Evolutionary conservation across 2,888 invertebrate species (phyloP), one percentile per base, ranked within the genome.

Genomic region (Philonicus albiceps): DNA sequence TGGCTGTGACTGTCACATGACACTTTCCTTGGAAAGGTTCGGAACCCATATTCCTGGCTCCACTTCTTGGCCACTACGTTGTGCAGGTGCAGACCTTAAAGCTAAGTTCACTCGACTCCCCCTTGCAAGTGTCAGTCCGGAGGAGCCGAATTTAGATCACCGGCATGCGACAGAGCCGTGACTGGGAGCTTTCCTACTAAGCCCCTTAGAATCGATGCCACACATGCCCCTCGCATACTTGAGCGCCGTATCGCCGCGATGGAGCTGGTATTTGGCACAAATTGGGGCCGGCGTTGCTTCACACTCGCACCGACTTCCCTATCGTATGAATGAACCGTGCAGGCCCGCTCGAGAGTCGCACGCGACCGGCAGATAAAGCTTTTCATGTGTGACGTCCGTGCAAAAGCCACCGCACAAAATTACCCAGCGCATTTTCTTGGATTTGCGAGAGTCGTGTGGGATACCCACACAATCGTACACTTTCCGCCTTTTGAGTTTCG

Each of bases 311-410:
- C 74, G 49, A n/a, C 19, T 49, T n/a, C n/a, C 49, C n/a, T 49
- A n/a, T 49, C 43, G 16, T 30, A 84, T 84, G 84, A 72, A 84
- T 84, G 84, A 73, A 84, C 40, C 27, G 73, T 34, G 34, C 73
- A 16, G 31, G 13, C 72, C 84, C 43, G 4, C 34, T 64, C 31
- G 37, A 19, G 16, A 64, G 73, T 22, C 22, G 73, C 84, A 84
- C 72, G 84, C 72, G 73, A 73, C 84, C 84, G 84, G 84, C 73
- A 43, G 40, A 19, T 73, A 43, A 13, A 84, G 73, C 84, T 73
- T 84, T 49, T 73, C 84, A 84, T 84, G 73, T 84, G 84, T 84
- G 84, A 84, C 84, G 84, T 84, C 19, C 27, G 73, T 13, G 31
- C 72, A 40, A 49, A 73, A 13, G 37, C 84, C 40, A 8, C 74